phyloP scores from a whole-genome alignment of 2,113 vertebrate genomes.

The Syngnathus typhle region DNA sequence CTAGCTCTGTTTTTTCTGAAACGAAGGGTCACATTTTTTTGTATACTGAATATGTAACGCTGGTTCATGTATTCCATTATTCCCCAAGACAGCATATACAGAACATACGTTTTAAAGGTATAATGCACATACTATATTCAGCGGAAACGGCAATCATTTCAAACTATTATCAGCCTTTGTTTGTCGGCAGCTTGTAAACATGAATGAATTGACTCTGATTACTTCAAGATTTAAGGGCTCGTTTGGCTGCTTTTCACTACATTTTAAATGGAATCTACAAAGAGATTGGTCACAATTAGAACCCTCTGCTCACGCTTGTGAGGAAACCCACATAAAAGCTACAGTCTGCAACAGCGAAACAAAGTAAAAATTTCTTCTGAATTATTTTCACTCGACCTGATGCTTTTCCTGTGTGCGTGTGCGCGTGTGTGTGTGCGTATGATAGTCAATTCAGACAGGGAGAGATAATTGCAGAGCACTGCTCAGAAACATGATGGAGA shows the following conservation, averaged over 20 bases:
- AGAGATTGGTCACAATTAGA: not conserved
- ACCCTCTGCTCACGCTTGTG: not conserved
- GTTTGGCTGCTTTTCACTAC: not conserved
- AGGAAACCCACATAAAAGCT: not conserved
- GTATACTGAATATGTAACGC: too few relatives aligned
- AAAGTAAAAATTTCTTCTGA: not conserved
- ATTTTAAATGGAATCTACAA: not conserved
- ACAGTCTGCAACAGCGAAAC: not conserved
- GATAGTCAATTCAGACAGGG: constrained; percentile 36
- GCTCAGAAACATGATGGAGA: constrained; percentile 38
- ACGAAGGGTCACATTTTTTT: too few relatives aligned
- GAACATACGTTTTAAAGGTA: too few relatives aligned
- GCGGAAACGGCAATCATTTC: not conserved
- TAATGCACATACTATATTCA: too few relatives aligned
- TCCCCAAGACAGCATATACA: not conserved
- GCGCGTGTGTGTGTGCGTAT: not conserved
- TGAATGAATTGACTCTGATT: not conserved
- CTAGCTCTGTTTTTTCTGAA: too few relatives aligned
- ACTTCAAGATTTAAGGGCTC: not conserved
- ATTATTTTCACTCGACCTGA: not conserved
- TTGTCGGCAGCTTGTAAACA: not conserved
- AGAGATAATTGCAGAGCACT: constrained; percentile 23
- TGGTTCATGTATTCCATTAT: too few relatives aligned
- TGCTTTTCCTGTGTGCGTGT: too few relatives aligned
- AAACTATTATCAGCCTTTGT: not conserved